Evolutionary conservation across 2,797 vertebrate genomes (phyloP), one percentile per base, ranked within the genome.

Genomic region (Malacoraja senta): DNA sequence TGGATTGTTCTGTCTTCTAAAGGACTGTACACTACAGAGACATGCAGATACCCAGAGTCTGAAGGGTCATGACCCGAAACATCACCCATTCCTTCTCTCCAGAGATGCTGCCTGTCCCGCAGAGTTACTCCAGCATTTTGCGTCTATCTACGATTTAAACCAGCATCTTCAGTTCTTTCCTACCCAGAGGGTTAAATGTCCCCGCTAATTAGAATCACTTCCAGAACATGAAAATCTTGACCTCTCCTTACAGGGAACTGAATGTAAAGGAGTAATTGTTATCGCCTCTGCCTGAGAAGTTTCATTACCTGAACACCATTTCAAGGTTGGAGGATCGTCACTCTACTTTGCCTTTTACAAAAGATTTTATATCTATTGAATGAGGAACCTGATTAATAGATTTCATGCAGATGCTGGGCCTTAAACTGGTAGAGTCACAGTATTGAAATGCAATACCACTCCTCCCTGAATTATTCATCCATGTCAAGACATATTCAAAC

Each of bases 401-500:
- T 0, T 65, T 8, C 0, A 24, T 84, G 26, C 26, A 86, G 12
- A 13, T 84, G 58, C 13, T 9, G 3, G 17, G 26, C 63, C 32
- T 63, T 76, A 76, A 7, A 53, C 72, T 38, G 71, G n/a, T 15
- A 24, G 53, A 63, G 29, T 58, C 61, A 32, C 83, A 17, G 12
- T 13, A 63, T 29, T 63, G 29, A 86, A 86, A 86, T 63, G 83
- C 13, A 86, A n/a, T 63, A 32, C 26, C n/a, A 65, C 29, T 63
- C 24, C 12, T 86, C 83, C 83, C 26, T 86, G 83, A 86, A 86
- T 86, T 86, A 86, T 86, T 86, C 24, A 86, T 86, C 83, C n/a
- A 17, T 29, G 29, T 63, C 83, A 63, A 1, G 83, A 65, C 61
- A 63, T 15, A 86, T 63, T 86, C 83, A 86, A 86, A 29, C 58